Conservation (phyloP, 2,113 vertebrate species). For the Corvus hawaiiensis region DNA sequence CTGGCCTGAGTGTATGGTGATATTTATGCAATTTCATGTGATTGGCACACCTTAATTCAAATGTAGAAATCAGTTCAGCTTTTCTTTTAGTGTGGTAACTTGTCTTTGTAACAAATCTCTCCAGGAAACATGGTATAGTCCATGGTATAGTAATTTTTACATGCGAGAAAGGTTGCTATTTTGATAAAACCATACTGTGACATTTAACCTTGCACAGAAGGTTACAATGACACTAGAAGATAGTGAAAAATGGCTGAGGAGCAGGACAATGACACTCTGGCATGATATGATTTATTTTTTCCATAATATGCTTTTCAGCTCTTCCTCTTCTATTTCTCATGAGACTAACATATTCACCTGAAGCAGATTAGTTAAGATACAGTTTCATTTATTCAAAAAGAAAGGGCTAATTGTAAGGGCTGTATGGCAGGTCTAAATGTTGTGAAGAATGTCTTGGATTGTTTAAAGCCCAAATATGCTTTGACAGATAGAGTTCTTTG, state of each 20-base stretch:
- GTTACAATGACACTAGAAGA: constrained; percentile 44
- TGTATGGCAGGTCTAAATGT: neutral
- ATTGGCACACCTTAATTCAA: neutral
- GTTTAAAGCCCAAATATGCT: neutral
- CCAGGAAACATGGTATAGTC: neutral
- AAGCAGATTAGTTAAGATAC: neutral
- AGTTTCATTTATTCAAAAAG: neutral
- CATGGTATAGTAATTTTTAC: neutral
- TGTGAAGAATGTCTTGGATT: neutral
- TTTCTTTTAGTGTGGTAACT: neutral
- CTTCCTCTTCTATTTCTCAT: constrained; percentile 19
- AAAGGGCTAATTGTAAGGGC: neutral
- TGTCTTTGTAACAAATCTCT: neutral
- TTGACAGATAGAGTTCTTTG: neutral
- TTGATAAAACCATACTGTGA: constrained; percentile 53
- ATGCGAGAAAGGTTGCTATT: constrained; percentile 27
- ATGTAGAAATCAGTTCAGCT: neutral
- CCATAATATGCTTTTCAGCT: constrained; percentile 38
- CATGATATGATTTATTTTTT: constrained; percentile 53
- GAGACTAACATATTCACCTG: constrained; percentile 14
- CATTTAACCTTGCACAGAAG: constrained; percentile 57
- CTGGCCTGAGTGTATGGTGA: neutral
- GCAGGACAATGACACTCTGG: neutral
- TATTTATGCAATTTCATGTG: neutral
- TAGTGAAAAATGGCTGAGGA: constrained; percentile 61